Evolutionary conservation across 64 coral and sea anemone species (phyloP).

Genomic region (Actinia tenebrosa): DNA sequence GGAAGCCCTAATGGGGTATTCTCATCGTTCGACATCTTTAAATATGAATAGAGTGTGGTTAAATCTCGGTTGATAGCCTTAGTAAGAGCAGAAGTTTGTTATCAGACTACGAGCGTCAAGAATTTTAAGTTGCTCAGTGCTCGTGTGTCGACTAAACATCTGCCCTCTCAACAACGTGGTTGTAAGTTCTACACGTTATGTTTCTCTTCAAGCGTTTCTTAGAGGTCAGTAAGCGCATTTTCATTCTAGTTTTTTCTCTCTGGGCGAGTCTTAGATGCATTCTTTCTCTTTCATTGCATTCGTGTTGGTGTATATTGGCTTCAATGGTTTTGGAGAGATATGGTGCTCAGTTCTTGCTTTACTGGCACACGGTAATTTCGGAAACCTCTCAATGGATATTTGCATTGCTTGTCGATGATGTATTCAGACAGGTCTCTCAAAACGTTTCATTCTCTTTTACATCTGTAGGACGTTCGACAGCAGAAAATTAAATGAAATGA

Average conservation of each 20-base stretch:
- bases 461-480: background rate
- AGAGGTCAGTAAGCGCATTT: background rate
- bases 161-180: background rate
- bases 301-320: background rate
- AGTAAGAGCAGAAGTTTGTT: conserved; percentile 1
- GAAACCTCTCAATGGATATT: background rate
- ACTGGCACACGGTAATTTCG: too few relatives aligned
- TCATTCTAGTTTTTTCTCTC: background rate
- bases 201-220: conserved; percentile 9
- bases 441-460: background rate
- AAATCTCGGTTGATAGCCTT: conserved; percentile 2
- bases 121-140: background rate
- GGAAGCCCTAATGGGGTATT: background rate
- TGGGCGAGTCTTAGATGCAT: background rate
- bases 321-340: background rate
- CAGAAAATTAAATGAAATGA: background rate
- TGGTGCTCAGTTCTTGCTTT: background rate
- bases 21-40: background rate
- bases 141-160: background rate
- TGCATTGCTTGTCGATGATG: background rate
- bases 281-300: background rate
- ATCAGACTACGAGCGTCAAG: background rate
- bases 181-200: background rate
- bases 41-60: background rate
- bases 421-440: background rate